Evolutionary conservation across 2,888 invertebrate species (phyloP).

Genomic region (Gortyna flavago): DNA sequence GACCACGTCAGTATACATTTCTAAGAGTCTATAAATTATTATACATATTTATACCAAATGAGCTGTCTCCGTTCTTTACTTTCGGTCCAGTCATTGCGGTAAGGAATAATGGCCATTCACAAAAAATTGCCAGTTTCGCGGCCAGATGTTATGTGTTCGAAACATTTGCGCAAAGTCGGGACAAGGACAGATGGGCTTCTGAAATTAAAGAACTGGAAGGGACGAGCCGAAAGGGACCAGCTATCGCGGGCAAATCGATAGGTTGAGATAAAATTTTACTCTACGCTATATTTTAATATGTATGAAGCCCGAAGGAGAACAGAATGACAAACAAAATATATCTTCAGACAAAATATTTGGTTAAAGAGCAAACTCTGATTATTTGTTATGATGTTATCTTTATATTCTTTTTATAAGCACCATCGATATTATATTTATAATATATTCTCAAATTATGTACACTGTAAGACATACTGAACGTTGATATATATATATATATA

Average conservation of each 20-base stretch:
- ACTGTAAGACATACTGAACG: not conserved
- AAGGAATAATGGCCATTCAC: slow-evolving; percentile 24
- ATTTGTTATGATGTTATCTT: not conserved
- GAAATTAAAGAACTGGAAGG: slow-evolving; percentile 19
- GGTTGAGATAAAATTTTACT: not conserved
- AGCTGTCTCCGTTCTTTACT: slow-evolving; percentile 8
- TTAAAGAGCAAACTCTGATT: slow-evolving; percentile 1
- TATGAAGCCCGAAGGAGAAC: slow-evolving; percentile 1
- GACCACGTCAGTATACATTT: slow-evolving; percentile 17
- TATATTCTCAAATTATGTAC: not conserved
- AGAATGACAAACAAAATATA: slow-evolving; percentile 20
- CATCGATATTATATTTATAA: not conserved
- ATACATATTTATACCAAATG: slow-evolving; percentile 10
- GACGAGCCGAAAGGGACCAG: not conserved
- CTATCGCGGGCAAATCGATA: slow-evolving; percentile 11
- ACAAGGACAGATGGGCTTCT: slow-evolving; percentile 27
- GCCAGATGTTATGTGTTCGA: slow-evolving; percentile 34
- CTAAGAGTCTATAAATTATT: slow-evolving; percentile 26
- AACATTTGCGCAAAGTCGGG: slow-evolving; percentile 39
- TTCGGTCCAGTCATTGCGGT: slow-evolving; percentile 5
- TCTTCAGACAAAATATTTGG: slow-evolving; percentile 14
- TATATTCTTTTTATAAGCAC: slow-evolving; percentile 19
- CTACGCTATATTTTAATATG: not conserved
- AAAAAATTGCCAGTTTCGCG: slow-evolving; percentile 38
- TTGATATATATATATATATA: not conserved